Evolutionary conservation across 2,888 invertebrate genomes (phyloP), one percentile per base, ranked within the genome.

Genomic region (Crepidodera aurea): DNA sequence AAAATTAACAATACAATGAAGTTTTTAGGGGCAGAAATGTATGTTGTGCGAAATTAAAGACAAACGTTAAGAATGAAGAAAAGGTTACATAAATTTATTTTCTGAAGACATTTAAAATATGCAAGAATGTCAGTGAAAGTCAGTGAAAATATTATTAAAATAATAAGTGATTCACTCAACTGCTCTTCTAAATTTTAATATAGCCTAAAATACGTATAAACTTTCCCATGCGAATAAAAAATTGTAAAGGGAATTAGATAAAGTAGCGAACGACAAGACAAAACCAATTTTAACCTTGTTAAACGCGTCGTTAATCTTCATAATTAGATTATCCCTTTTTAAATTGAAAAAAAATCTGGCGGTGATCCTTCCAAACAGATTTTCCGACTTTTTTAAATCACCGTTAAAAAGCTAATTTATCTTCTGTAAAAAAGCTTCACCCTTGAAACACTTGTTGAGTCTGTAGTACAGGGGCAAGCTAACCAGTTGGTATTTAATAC

Each of bases 401-500:
- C 60, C 58, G 68, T 67, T 68, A 63, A 70, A 68, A 66, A 60
- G 62, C 62, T 66, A 71, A 73, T 73, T 73, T 69, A 71, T 73
- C 73, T 73, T 70, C 67, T 64, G 55, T 58, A 50, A 68, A 69
- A 69, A 72, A 71, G 68, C 16, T 10, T 62, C 64, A 58, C 71
- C 69, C 68, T 65, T 40, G 61, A 66, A 63, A 60, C 69, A 66
- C 77, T 75, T 77, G 77, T 77, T 77, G 77, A 62, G 62, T 40
- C 25, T n/a, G 18, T 63, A 63, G 63, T 63, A 48, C n/a, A 37
- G 22, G 57, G 18, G 40, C 60, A 58, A 60, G 57, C 55, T 40
- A 40, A n/a, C n/a, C n/a, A n/a, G n/a, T n/a, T n/a, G n/a, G n/a
- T n/a, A n/a, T n/a, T n/a, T n/a, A n/a, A n/a, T n/a, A n/a, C n/a